Conservation (phyloP, 2,888 invertebrate species). For the Eilema depressum region DNA sequence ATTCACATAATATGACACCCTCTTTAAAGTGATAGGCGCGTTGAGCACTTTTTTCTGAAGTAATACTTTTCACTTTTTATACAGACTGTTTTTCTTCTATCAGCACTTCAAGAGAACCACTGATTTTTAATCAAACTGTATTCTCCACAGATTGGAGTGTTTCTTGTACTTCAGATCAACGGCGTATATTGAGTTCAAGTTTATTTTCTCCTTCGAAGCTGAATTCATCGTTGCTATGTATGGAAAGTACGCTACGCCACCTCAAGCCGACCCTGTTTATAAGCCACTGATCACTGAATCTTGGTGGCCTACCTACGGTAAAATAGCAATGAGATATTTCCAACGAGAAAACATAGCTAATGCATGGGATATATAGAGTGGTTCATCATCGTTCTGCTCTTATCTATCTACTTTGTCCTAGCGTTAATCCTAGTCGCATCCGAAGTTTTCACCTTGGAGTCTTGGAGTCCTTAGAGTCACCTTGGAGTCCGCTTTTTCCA, state of each 20-base stretch:
- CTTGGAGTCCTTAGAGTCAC: too few species aligned
- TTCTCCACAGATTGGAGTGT: slow-evolving; percentile 62
- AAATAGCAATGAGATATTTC: background rate
- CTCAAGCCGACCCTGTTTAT: background rate
- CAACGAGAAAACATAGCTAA: background rate
- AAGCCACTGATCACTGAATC: background rate
- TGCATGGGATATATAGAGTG: background rate
- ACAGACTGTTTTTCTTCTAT: too few species aligned
- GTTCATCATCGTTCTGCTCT: background rate
- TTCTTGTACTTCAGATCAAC: slow-evolving; percentile 69
- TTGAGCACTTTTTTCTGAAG: too few species aligned
- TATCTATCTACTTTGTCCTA: too few species aligned
- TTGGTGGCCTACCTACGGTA: slow-evolving; percentile 2
- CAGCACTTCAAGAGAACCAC: too few species aligned
- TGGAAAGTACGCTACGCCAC: slow-evolving; percentile 38
- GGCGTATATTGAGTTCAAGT: slow-evolving; percentile 67
- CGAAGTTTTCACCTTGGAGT: too few species aligned
- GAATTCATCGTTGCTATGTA: slow-evolving; percentile 59
- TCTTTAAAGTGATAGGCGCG: too few species aligned
- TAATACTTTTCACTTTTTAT: too few species aligned
- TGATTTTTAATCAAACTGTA: background rate
- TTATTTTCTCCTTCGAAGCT: slow-evolving; percentile 67
- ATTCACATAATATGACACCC: too few species aligned
- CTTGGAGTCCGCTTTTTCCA: too few species aligned
- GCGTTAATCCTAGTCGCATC: too few species aligned